Evolutionary conservation across 2,888 invertebrate genomes (phyloP).

Genomic region (Drosophila pegasa): DNA sequence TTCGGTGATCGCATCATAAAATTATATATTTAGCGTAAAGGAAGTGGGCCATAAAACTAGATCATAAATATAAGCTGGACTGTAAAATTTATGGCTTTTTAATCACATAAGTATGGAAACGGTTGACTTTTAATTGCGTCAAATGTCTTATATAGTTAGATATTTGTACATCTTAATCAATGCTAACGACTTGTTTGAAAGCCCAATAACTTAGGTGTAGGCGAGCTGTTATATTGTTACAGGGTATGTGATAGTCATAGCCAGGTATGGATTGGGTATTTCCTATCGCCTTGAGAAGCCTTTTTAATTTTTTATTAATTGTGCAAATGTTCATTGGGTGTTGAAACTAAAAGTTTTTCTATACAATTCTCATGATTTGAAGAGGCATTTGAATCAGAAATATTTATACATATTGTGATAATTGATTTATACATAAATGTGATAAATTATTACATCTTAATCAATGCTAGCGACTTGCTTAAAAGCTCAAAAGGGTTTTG

Average conservation of each 20-base stretch:
- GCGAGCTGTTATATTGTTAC: background rate
- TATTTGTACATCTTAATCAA: conserved; percentile 9
- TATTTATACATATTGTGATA: no score
- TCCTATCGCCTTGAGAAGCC: no score
- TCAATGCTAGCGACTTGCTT: no score
- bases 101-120: conserved; percentile 32
- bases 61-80: conserved; percentile 38
- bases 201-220: background rate
- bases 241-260: conserved; percentile 4
- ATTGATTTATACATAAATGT: no score
- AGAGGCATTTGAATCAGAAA: background rate
- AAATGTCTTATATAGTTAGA: conserved; percentile 3
- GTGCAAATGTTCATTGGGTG: no score
- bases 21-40: conserved; percentile 24
- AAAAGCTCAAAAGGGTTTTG: no score
- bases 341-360: no score
- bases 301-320: no score
- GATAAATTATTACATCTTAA: no score
- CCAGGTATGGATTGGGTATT: no score
- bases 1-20: conserved; percentile 37
- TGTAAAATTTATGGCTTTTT: conserved; percentile 44
- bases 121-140: conserved; percentile 26
- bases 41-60: conserved; percentile 25
- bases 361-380: background rate
- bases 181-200: conserved; percentile 3